phyloP scores from a whole-genome alignment of 23 tunicate genomes.

The Styela plicata region DNA sequence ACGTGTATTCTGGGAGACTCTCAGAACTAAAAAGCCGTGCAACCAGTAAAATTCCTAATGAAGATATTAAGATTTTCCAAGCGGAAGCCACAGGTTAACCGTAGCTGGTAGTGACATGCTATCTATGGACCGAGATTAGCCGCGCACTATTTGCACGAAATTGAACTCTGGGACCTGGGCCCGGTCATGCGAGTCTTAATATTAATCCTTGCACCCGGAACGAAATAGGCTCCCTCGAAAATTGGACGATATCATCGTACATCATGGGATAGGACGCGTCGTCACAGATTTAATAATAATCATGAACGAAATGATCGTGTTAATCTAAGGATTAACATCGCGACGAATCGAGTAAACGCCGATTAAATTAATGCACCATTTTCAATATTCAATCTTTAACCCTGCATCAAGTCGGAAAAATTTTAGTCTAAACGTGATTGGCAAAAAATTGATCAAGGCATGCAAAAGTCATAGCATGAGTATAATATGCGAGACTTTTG shows the following conservation, averaged over 20 bases:
- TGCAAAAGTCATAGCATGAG: too few relatives aligned
- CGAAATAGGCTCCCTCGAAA: background rate
- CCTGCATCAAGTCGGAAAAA: conserved; percentile 10
- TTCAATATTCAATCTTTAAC: conserved; percentile 1
- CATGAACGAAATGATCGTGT: conserved; percentile 15
- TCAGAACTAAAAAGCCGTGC: background rate
- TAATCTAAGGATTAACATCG: conserved; percentile 28
- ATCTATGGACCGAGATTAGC: too few relatives aligned
- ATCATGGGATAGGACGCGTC: conserved; percentile 28
- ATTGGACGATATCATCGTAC: background rate
- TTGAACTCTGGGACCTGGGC: background rate
- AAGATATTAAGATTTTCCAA: too few relatives aligned
- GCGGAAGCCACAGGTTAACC: too few relatives aligned
- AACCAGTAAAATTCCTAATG: too few relatives aligned
- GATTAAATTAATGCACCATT: conserved; percentile 22
- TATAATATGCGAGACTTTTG: too few relatives aligned
- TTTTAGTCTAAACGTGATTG: too few relatives aligned
- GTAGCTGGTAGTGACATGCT: too few relatives aligned
- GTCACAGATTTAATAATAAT: conserved; percentile 26
- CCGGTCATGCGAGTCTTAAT: conserved; percentile 24
- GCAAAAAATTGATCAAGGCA: too few relatives aligned
- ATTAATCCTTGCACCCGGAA: conserved; percentile 1
- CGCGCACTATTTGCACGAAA: too few relatives aligned
- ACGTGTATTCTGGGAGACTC: background rate
- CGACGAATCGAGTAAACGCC: conserved; percentile 19